phyloP scores from a whole-genome alignment of 2,113 vertebrate species.

The Pelecanoides urinatrix region DNA sequence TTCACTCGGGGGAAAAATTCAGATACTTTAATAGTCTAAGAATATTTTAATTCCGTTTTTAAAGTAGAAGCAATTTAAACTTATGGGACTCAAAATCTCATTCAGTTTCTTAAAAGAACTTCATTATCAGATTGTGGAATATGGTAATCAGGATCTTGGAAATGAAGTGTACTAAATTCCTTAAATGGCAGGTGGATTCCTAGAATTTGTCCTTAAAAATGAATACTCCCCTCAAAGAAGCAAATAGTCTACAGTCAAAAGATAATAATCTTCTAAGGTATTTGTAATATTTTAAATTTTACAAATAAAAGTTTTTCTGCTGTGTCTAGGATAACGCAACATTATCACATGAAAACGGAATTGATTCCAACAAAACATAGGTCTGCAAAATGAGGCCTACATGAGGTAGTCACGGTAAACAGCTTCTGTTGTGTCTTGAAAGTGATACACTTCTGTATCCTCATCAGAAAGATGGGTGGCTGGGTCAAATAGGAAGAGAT shows the following conservation, averaged over 20 bases:
- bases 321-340: neutral
- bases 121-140: neutral
- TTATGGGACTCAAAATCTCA: neutral
- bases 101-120: neutral
- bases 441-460: neutral
- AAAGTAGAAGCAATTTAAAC: neutral
- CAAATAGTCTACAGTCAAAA: neutral
- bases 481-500: neutral
- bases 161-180: neutral
- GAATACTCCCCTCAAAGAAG: neutral
- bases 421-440: neutral
- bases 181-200: neutral
- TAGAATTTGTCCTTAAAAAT: neutral
- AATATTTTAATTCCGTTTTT: neutral
- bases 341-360: neutral
- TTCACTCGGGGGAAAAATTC: neutral
- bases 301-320: neutral
- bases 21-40: neutral
- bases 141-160: neutral
- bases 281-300: neutral
- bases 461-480: neutral
- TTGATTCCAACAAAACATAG: neutral
- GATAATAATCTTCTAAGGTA: neutral
- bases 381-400: neutral
- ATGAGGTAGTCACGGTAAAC: neutral